Base-by-base conservation (phyloP, 2,888 invertebrate genomes). In the Ophonus ardosiacus region DNA sequence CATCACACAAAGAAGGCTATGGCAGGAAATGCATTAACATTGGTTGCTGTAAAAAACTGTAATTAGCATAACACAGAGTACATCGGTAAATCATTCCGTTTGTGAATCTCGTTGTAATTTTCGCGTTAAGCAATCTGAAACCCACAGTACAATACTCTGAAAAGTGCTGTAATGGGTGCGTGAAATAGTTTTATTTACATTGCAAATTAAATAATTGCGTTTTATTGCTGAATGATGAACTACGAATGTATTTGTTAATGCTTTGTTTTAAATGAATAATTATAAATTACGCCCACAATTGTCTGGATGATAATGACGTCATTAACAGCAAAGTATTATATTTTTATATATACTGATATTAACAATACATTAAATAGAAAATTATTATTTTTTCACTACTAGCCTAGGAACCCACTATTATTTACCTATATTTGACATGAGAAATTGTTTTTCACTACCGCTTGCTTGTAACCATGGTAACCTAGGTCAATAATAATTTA, bases 11-110 rank as follows among this genome's bases (percentile, higher is more conserved):
- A 59, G 17, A 5, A 59, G 24, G 63, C 63, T 21, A 13, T 68
- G 68, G 38, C 68, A 68, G 68, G 68, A 68, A 68, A 15, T 40
- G 38, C 68, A 68, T 68, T 68, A 68, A 4, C 38, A 68, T 68
- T 31, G 13, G 24, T n/a, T 13, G 0, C 10, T 18, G 31, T n/a
- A 68, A 68, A 68, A 68, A 68, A 68, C n/a, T 15, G 31, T 21
- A 68, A 68, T 68, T 68, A 68, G 68, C 68, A 68, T 68, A 68
- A 38, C 68, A 13, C 13, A 59, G 59, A 17, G 59, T 7, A 63
- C 63, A 63, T 63, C 63, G 63, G 24, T 63, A 63, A 18, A 63
- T 63, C 21, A 63, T 31, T 63, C 21, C n/a, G 68, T 68, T 68
- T 68, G 68, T 15, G 31, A 68, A 68, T 15, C 15, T 15, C 15